phyloP scores from a whole-genome alignment of 2,888 invertebrate genomes.

The Aleiodes testaceus region DNA sequence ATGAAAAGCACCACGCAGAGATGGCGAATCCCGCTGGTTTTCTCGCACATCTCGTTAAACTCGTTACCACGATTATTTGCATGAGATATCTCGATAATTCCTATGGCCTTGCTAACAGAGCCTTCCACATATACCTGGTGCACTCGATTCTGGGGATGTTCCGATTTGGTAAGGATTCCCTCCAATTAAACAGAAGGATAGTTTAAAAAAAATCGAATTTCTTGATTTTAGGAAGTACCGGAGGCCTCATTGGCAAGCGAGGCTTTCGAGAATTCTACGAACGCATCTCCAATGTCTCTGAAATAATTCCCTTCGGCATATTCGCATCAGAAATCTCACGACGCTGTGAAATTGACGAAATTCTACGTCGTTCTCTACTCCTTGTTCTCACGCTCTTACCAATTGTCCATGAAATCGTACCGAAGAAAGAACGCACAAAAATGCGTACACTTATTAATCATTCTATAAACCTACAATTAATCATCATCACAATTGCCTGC shows the following conservation, averaged over 20 bases:
- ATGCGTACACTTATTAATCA: slow-evolving; percentile 58
- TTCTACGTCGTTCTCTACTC: slow-evolving; percentile 59
- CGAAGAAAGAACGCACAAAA: slow-evolving; percentile 59
- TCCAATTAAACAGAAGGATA: too few species aligned
- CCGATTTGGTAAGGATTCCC: slow-evolving; percentile 64
- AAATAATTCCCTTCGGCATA: slow-evolving; percentile 66
- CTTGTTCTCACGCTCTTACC: slow-evolving; percentile 62
- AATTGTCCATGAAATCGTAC: slow-evolving; percentile 60
- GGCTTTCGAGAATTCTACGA: slow-evolving; percentile 65
- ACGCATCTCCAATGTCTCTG: slow-evolving; percentile 62
- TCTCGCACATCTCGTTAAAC: slow-evolving; percentile 65
- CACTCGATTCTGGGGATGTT: slow-evolving; percentile 67
- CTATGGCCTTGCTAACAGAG: slow-evolving; percentile 60
- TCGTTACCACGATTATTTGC: slow-evolving; percentile 62
- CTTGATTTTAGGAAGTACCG: slow-evolving; percentile 60
- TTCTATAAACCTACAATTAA: slow-evolving; percentile 57
- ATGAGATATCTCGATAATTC: slow-evolving; percentile 62
- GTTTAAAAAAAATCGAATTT: background rate
- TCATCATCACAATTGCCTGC: slow-evolving; percentile 58
- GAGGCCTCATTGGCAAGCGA: slow-evolving; percentile 54
- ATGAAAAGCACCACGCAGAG: slow-evolving; percentile 30
- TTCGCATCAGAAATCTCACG: slow-evolving; percentile 66
- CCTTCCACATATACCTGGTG: slow-evolving; percentile 65
- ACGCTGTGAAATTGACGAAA: slow-evolving; percentile 59
- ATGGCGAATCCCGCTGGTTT: slow-evolving; percentile 66